Evolutionary conservation across 2,888 invertebrate species (phyloP).

Genomic region (Sminthurinus aureus): DNA sequence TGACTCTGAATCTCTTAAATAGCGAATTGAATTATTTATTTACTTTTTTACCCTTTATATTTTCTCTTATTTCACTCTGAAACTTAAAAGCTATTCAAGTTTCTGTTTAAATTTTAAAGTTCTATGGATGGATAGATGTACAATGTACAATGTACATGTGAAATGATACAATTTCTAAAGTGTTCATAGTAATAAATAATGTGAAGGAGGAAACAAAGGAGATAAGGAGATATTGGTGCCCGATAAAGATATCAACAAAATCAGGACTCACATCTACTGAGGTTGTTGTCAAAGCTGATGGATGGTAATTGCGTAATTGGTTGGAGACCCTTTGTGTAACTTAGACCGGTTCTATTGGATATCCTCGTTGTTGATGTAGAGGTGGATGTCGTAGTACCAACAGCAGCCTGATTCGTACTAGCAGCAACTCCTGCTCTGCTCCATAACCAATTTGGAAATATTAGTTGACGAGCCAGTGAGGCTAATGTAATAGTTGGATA

Average conservation of each 20-base stretch:
- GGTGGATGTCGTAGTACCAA: neutral
- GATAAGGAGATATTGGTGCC: constrained; percentile 32
- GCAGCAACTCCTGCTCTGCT: constrained; percentile 38
- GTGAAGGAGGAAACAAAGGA: constrained; percentile 4
- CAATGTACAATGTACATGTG: too few species aligned
- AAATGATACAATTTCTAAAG: constrained; percentile 22
- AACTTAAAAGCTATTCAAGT: too few species aligned
- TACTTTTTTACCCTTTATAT: too few species aligned
- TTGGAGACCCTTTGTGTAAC: constrained; percentile 23
- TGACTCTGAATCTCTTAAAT: too few species aligned
- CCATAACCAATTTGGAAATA: constrained; percentile 58
- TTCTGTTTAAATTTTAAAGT: too few species aligned
- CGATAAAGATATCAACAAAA: constrained; percentile 38
- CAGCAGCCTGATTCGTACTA: neutral
- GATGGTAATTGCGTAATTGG: constrained; percentile 49
- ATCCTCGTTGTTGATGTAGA: constrained; percentile 4
- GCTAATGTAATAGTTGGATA: constrained; percentile 54
- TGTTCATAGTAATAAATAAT: constrained; percentile 32
- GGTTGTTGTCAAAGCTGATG: constrained; percentile 57
- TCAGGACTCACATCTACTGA: constrained; percentile 54
- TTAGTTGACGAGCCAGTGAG: constrained; percentile 53
- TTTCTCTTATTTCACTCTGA: too few species aligned
- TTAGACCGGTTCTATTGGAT: constrained; percentile 47
- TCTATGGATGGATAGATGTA: too few species aligned
- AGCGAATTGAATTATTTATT: too few species aligned